Evolutionary conservation across 1,140 invertebrate species (phyloP).

Genomic region (Drosophila nigrodunni): DNA sequence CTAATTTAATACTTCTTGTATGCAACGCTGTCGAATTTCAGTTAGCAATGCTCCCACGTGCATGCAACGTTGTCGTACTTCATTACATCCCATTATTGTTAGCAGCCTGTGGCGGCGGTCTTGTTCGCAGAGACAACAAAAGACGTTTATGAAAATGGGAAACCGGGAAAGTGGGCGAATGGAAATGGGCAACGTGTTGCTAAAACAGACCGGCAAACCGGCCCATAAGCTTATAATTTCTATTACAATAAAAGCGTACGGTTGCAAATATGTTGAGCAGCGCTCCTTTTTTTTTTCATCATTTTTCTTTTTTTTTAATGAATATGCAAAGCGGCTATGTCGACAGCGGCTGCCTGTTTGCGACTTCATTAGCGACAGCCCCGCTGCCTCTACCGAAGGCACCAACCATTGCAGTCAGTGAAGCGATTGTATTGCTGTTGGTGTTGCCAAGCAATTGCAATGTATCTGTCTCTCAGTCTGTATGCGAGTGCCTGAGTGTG

Average conservation of each 20-base stretch:
- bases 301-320: slow-evolving; percentile 49
- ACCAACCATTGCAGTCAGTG: slow-evolving; percentile 31
- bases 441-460: slow-evolving; percentile 78
- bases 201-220: slow-evolving; percentile 62
- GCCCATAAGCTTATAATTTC: slow-evolving; percentile 73
- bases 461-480: slow-evolving; percentile 7
- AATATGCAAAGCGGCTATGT: slow-evolving; percentile 52
- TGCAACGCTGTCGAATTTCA: slow-evolving; percentile 19
- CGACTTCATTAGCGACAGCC: slow-evolving; percentile 80
- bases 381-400: slow-evolving; percentile 22
- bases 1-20: not conserved
- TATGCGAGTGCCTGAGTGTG: not conserved
- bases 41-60: not conserved
- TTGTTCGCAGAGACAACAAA: slow-evolving; percentile 45
- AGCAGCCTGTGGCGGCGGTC: slow-evolving; percentile 11
- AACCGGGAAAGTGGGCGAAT: slow-evolving; percentile 26
- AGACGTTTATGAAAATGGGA: slow-evolving; percentile 28
- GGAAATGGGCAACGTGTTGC: slow-evolving; percentile 75
- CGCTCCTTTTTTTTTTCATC: slow-evolving; percentile 37
- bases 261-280: slow-evolving; percentile 37
- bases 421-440: slow-evolving; percentile 30
- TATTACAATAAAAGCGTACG: slow-evolving; percentile 71
- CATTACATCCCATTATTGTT: slow-evolving; percentile 22
- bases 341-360: slow-evolving; percentile 63
- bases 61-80: slow-evolving; percentile 39